Evolutionary conservation across 2,888 invertebrate species (phyloP).

Genomic region (Andrena camellia): DNA sequence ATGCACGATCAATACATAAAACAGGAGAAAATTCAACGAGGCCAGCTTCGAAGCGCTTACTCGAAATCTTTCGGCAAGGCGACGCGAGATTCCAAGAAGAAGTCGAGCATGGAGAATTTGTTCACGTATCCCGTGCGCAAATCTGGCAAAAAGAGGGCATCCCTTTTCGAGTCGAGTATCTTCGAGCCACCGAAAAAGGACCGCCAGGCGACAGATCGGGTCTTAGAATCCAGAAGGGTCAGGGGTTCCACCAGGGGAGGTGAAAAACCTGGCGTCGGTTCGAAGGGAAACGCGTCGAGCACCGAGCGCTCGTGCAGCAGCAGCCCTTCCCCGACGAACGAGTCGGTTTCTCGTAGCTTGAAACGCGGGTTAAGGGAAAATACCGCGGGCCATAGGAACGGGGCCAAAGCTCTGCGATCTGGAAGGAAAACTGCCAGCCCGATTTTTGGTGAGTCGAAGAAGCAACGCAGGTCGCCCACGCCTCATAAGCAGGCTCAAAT

Average conservation of each 20-base stretch:
- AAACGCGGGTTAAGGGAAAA: conserved; percentile 2
- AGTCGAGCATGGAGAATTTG: conserved; percentile 5
- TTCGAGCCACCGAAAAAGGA: conserved; percentile 20
- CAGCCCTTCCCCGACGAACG: conserved; percentile 17
- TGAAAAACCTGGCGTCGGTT: background rate
- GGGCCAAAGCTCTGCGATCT: background rate
- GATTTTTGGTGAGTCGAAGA: background rate
- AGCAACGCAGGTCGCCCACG: background rate
- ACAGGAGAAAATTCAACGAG: background rate
- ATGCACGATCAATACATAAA: conserved; percentile 63
- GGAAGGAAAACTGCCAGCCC: conserved; percentile 1
- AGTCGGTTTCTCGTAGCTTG: background rate
- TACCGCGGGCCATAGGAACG: background rate
- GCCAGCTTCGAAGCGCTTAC: conserved; percentile 29
- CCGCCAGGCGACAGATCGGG: background rate
- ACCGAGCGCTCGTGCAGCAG: background rate
- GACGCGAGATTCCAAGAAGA: background rate
- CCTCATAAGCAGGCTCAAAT: conserved; percentile 12
- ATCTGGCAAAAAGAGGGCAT: conserved; percentile 31
- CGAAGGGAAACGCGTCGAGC: background rate
- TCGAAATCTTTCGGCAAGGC: conserved; percentile 34
- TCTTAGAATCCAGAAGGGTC: background rate
- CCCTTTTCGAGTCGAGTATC: conserved; percentile 41
- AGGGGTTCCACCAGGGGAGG: background rate
- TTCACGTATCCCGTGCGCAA: conserved; percentile 47